phyloP scores from a whole-genome alignment of 2,113 vertebrate genomes.

The Pan troglodytes region DNA sequence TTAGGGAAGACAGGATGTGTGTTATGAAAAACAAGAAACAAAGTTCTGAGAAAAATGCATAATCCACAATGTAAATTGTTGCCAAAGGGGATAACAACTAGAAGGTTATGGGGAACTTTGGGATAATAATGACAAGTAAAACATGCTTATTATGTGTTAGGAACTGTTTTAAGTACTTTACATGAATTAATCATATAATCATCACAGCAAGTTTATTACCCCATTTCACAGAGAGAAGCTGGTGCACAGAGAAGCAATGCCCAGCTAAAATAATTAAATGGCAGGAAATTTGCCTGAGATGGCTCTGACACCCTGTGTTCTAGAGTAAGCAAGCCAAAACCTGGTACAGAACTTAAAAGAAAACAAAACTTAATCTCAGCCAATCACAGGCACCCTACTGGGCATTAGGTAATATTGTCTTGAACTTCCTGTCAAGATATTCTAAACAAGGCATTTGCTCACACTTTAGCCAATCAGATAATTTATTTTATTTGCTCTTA shows the following conservation, averaged over 20 bases:
- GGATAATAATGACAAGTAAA: neutral
- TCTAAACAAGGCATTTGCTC: neutral
- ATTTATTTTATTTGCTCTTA: neutral
- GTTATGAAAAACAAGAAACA: neutral
- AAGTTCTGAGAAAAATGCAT: neutral
- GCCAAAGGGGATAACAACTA: neutral
- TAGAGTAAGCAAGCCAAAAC: neutral
- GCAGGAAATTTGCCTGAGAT: neutral
- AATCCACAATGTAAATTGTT: neutral
- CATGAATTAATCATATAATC: neutral
- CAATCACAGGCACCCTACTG: neutral
- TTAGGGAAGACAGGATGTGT: neutral
- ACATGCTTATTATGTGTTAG: neutral
- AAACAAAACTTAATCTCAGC: neutral
- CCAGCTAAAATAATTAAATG: neutral
- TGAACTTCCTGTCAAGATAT: neutral
- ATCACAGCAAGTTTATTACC: neutral
- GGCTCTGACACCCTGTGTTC: neutral
- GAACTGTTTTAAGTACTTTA: neutral
- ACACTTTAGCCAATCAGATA: neutral
- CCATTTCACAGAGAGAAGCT: neutral
- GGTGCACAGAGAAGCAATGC: neutral
- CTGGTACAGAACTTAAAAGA: neutral
- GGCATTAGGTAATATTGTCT: neutral
- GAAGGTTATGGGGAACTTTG: neutral